These are phyloP conservation scores for Allobates femoralis DNA, from an alignment of 2,797 vertebrate species.

Conservation along the genomic window DNA sequence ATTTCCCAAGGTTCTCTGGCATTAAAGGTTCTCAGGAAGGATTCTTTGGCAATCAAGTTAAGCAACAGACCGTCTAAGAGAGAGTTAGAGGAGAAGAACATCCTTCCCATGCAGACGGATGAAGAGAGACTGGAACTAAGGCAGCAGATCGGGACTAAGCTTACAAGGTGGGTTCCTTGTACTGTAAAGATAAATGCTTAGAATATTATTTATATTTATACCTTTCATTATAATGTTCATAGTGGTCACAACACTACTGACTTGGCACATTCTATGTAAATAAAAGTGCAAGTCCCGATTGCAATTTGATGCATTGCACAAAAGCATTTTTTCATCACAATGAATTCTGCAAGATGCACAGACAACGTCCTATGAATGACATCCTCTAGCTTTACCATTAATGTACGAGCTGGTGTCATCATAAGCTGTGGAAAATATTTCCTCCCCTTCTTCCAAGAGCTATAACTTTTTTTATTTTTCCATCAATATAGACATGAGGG, in stretches of 20 bases:
- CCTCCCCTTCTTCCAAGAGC: neutral
- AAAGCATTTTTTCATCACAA: neutral
- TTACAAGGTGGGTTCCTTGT: constrained; percentile 83
- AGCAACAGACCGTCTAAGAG: constrained; percentile 96
- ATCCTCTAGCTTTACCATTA: neutral
- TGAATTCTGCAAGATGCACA: neutral
- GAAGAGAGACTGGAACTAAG: constrained; percentile 93
- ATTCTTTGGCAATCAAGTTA: constrained; percentile 97
- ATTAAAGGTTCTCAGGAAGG: constrained; percentile 95
- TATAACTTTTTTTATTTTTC: too few relatives aligned
- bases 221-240: neutral
- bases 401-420: neutral
- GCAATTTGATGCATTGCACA: neutral
- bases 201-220: too few relatives aligned
- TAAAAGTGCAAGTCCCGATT: neutral
- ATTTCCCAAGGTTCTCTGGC: constrained; percentile 86
- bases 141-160: constrained; percentile 96
- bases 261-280: neutral
- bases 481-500: too few relatives aligned
- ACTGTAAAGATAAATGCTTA: neutral
- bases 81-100: constrained; percentile 98
- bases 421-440: neutral
- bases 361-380: neutral
- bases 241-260: neutral
- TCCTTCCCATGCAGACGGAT: constrained; percentile 94